phyloP scores from a whole-genome alignment of 2,797 vertebrate species.

The Melopsittacus undulatus region DNA sequence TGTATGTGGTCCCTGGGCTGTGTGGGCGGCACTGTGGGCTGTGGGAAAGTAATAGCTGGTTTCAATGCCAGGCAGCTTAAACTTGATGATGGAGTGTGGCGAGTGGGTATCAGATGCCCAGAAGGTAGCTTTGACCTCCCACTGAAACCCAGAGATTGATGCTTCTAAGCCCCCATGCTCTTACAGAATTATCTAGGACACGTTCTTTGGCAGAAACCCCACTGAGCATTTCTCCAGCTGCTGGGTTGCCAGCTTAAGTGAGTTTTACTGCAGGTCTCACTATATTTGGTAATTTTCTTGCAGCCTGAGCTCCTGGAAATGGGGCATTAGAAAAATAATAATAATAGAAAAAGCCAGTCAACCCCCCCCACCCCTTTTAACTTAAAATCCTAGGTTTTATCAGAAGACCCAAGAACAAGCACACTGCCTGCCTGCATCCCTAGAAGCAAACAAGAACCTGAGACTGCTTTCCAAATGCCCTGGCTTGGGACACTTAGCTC shows the following conservation, averaged over 20 bases:
- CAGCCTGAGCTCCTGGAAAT: conserved; percentile 32
- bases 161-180: background rate
- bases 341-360: background rate
- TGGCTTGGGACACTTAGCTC: background rate
- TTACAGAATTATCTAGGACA: conserved; percentile 28
- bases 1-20: background rate
- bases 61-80: background rate
- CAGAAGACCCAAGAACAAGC: background rate
- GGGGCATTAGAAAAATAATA: conserved; percentile 42
- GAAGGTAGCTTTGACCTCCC: conserved; percentile 39
- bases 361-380: background rate
- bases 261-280: conserved; percentile 40
- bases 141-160: background rate
- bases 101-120: background rate
- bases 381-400: background rate
- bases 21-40: background rate
- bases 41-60: background rate
- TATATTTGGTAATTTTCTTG: conserved; percentile 54
- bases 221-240: conserved; percentile 47
- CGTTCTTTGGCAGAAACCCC: conserved; percentile 35
- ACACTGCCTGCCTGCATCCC: background rate
- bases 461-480: background rate
- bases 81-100: background rate
- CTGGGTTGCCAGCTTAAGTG: background rate
- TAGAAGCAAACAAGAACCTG: background rate